Base-by-base conservation (phyloP, 1,140 invertebrate genomes). In the Drosophila athabasca region DNA sequence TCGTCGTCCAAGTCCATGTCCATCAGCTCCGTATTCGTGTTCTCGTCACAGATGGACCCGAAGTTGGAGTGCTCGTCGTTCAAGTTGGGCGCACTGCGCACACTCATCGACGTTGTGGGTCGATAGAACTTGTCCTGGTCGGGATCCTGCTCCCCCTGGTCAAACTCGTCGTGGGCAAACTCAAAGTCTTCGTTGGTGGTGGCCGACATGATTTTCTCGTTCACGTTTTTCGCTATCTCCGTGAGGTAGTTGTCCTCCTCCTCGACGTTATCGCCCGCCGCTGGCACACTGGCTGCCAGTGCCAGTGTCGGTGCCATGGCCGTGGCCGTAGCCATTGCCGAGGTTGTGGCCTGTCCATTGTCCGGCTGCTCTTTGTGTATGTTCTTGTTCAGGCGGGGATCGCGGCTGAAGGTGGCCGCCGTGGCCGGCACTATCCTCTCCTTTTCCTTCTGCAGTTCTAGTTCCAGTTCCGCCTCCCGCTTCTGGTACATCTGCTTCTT, bases 1-100 rank as follows among this genome's bases (percentile, higher is more conserved):
- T 91, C 90, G 31, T 92, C 91, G 22, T 92, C 91, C 15, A 92
- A 53, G 53, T 92, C 91, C 90, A 92, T 91, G 49, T 92, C 91
- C 72, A 92, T 84, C 0, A 92, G 67, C 64, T 92, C 91, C 0
- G 91, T 92, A 51, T 92, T 92, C 6, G 91, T 92, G 45, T 90
- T 85, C 22, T 90, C 84, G 59, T 91, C 89, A 19, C 82, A 90
- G 26, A 84, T 87, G 31, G 75, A 79, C 6, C 73, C 79, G 7
- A 89, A 89, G 26, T 91, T 90, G 1, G 90, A 89, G 52, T 82
- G 80, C 48, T 91, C 90, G 46, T 91, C 90, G 11, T 91, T 90
- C 0, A 91, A 64, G 52, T 91, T 91, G 0, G 90, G 90, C 0
- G 90, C 90, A 65, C 90, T 91, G 13, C 90, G 76, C n/a, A 90